These are phyloP conservation scores for Palloptera scutellata DNA, from an alignment of 2,888 invertebrate genomes.

Conservation along the genomic window DNA sequence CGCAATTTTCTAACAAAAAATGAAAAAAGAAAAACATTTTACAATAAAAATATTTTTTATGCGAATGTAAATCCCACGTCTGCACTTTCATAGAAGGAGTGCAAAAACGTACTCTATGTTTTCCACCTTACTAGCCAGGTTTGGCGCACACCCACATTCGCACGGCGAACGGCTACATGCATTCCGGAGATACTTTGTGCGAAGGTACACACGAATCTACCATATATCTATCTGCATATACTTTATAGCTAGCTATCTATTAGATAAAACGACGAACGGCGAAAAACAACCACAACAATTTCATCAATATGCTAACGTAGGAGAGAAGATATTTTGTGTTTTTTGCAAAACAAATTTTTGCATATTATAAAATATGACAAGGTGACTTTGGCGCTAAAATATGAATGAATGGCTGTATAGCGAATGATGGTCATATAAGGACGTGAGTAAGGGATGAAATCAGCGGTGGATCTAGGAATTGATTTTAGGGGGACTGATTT, in stretches of 20 bases:
- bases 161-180: neutral
- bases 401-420: no score
- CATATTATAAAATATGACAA: constrained; percentile 5
- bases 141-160: neutral
- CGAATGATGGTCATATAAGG: no score
- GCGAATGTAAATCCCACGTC: constrained; percentile 47
- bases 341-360: neutral
- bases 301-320: neutral
- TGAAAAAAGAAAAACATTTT: constrained; percentile 11
- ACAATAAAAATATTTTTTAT: constrained; percentile 28
- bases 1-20: no score
- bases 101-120: no score
- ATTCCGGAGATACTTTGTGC: neutral
- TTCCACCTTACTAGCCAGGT: no score
- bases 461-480: no score
- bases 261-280: neutral
- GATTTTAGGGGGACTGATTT: no score
- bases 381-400: neutral
- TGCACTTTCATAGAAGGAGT: constrained; percentile 45
- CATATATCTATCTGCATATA: neutral
- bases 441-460: no score
- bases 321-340: no score
- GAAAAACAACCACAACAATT: neutral
- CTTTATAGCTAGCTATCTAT: neutral
- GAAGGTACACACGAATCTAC: neutral